Evolutionary conservation across 2,797 vertebrate species (phyloP).

Genomic region (Gymnothorax reevesii): DNA sequence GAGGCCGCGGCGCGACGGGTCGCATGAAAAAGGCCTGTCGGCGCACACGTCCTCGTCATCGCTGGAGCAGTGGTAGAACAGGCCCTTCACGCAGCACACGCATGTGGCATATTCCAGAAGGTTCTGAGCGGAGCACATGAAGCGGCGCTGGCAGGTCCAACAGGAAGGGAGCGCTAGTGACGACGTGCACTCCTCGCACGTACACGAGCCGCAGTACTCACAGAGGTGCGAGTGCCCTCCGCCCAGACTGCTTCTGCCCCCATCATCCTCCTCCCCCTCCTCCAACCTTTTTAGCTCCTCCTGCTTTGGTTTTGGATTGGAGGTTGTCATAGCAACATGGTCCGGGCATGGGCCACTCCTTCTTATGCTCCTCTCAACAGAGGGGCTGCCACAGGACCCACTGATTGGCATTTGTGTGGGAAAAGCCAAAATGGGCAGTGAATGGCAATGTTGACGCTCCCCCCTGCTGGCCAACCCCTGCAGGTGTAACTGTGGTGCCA

Average conservation of each 20-base stretch:
- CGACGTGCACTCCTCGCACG: constrained; percentile 82
- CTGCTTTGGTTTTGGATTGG: constrained; percentile 82
- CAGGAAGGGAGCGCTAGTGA: constrained; percentile 84
- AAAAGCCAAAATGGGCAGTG: constrained; percentile 51
- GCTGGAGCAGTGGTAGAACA: constrained; percentile 98
- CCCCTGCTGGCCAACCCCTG: constrained; percentile 41
- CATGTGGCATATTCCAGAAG: constrained; percentile 91
- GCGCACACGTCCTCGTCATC: constrained; percentile 94
- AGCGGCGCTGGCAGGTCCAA: constrained; percentile 90
- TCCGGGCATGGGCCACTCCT: constrained; percentile 55
- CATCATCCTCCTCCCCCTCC: constrained; percentile 33
- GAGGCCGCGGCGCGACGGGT: constrained; percentile 83
- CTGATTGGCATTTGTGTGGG: constrained; percentile 66
- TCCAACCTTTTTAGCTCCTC: neutral
- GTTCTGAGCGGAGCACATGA: constrained; percentile 86
- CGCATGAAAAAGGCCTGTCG: constrained; percentile 94
- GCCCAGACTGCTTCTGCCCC: constrained; percentile 32
- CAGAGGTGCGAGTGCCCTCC: constrained; percentile 77
- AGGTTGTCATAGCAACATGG: constrained; percentile 83
- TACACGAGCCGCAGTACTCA: constrained; percentile 84
- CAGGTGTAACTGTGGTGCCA: constrained; percentile 36
- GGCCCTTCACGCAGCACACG: constrained; percentile 90
- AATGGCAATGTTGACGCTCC: constrained; percentile 61
- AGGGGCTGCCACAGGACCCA: constrained; percentile 71
- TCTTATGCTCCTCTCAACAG: constrained; percentile 80